phyloP scores from a whole-genome alignment of 2,888 invertebrate genomes.

The Andrena marginata region DNA sequence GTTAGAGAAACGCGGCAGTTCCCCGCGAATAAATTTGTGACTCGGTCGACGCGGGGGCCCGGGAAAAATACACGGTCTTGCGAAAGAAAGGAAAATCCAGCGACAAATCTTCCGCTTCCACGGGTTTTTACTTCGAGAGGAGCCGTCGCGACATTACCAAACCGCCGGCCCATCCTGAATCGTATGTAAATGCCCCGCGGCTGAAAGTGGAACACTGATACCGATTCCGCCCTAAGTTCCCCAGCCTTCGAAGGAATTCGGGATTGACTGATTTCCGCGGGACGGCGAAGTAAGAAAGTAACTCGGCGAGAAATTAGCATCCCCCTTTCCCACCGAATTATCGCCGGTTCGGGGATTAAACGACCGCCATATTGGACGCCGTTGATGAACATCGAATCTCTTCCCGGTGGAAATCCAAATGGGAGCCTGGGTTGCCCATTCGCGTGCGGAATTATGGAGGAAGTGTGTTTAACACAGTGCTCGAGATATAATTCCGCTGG shows the following conservation, averaged over 20 bases:
- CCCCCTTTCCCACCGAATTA: background rate
- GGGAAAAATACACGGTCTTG: constrained; percentile 4
- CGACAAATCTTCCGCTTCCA: background rate
- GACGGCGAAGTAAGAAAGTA: background rate
- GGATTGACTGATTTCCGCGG: background rate
- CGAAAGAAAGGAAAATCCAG: background rate
- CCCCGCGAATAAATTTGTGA: constrained; percentile 12
- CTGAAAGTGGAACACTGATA: constrained; percentile 34
- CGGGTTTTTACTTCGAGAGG: background rate
- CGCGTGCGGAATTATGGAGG: background rate
- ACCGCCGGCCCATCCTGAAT: constrained; percentile 18
- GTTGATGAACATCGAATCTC: background rate
- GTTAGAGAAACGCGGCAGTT: background rate
- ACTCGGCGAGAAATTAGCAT: background rate
- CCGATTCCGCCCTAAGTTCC: background rate
- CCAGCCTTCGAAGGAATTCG: background rate
- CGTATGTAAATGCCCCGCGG: constrained; percentile 35
- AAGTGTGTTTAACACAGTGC: no score
- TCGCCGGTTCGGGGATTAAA: background rate
- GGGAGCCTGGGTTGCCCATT: background rate
- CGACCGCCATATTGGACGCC: background rate
- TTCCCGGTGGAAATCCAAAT: background rate
- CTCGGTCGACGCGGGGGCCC: background rate
- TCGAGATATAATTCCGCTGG: no score
- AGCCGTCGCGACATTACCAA: constrained; percentile 25